Percentiles rank a stretch among this genome's conserved stretches.
Evolutionary conservation across 2,797 vertebrate species (phyloP).

Genomic region (Ceyx erithaca): DNA sequence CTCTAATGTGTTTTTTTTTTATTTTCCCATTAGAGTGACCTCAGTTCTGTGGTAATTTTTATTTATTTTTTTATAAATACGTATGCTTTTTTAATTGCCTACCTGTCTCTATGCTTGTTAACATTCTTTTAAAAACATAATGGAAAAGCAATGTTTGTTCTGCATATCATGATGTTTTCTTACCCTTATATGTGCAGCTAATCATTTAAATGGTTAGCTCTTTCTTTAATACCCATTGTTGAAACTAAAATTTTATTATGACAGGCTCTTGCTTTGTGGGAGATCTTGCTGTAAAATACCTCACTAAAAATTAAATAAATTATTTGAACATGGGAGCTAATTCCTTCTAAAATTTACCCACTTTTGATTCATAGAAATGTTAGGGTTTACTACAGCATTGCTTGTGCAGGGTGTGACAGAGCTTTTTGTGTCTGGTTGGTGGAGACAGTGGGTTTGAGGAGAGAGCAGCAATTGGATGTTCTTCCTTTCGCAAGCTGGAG

Average conservation of each 20-base stretch:
- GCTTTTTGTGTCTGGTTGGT: neutral
- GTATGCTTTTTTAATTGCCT: constrained; percentile 82
- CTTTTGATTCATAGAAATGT: neutral
- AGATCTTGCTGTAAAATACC: neutral
- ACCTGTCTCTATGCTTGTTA: constrained; percentile 79
- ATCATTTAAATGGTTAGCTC: constrained; percentile 47
- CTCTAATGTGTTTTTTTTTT: constrained; percentile 96
- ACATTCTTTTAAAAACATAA: constrained; percentile 81
- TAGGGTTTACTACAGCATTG: neutral
- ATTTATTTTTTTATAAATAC: constrained; percentile 90
- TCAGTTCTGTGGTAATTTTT: constrained; percentile 99
- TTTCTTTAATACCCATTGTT: constrained; percentile 74
- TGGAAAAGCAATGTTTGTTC: constrained; percentile 83
- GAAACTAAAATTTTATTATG: constrained; percentile 9
- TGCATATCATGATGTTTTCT: constrained; percentile 42
- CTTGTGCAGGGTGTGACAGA: neutral
- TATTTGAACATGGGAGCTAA: neutral
- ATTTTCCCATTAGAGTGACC: constrained; percentile 99
- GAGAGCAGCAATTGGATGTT: constrained; percentile 52
- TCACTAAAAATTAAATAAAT: neutral
- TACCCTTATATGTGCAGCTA: constrained; percentile 1
- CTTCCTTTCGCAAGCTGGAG: constrained; percentile 23
- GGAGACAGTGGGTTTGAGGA: constrained; percentile 71
- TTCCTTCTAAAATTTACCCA: neutral
- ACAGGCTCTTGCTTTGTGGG: neutral